These are phyloP conservation scores for Zophobas atratus DNA, from an alignment of 1,140 invertebrate genomes.

Conservation along the genomic window DNA sequence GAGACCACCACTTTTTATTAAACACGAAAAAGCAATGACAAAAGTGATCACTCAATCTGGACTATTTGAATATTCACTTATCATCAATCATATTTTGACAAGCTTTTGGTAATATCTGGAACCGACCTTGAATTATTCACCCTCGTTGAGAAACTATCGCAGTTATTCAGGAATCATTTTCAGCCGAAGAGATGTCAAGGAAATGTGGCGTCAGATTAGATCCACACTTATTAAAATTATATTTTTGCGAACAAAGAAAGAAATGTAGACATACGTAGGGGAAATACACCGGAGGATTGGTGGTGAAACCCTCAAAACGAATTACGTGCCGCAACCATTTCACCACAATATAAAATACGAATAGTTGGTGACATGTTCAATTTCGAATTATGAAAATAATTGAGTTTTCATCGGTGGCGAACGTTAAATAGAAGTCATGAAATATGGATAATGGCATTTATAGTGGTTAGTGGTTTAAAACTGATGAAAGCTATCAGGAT, in stretches of 20 bases:
- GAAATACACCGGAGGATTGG: constrained; percentile 28
- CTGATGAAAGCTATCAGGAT: no score
- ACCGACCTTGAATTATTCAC: constrained; percentile 41
- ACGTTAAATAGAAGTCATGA: background rate
- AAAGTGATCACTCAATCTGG: constrained; percentile 29
- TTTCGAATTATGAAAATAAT: background rate
- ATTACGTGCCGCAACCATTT: constrained; percentile 6
- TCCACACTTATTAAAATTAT: constrained; percentile 31
- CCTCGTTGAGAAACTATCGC: constrained; percentile 17
- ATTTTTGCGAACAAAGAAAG: constrained; percentile 27
- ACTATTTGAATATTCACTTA: constrained; percentile 41
- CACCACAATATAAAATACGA: background rate
- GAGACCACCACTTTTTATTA: constrained; percentile 5
- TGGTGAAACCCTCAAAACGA: constrained; percentile 33
- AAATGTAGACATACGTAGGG: constrained; percentile 15
- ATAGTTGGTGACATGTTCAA: background rate
- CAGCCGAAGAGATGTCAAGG: background rate
- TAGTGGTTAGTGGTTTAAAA: no score
- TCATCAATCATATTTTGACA: constrained; percentile 33
- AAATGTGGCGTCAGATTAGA: constrained; percentile 33
- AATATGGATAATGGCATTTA: no score
- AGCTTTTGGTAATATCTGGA: constrained; percentile 26
- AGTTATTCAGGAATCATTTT: constrained; percentile 23
- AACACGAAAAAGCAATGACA: constrained; percentile 5
- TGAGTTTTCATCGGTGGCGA: background rate